Evolutionary conservation across 2,113 vertebrate species (phyloP).

Genomic region (Vulpes ferrilata): DNA sequence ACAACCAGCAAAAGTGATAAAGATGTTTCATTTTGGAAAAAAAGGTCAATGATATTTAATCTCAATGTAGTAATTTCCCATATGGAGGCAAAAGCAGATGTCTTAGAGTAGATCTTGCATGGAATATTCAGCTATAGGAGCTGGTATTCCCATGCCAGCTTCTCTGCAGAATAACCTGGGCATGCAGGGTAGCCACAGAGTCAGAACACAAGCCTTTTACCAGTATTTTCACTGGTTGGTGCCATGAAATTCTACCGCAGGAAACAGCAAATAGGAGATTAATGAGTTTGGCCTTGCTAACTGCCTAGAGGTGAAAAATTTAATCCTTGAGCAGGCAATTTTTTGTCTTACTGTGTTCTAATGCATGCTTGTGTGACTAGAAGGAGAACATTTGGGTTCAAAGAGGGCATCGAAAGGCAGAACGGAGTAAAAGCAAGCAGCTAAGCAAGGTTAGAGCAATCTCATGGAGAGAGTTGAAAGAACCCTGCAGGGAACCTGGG

Average conservation of each 20-base stretch:
- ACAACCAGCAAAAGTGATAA: slow-evolving; percentile 53
- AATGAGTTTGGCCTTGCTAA: slow-evolving; percentile 70
- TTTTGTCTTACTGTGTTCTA: slow-evolving; percentile 66
- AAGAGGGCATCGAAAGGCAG: neutral
- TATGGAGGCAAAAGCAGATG: slow-evolving; percentile 74
- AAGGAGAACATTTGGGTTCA: slow-evolving; percentile 36
- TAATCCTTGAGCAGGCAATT: slow-evolving; percentile 70
- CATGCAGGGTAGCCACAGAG: neutral
- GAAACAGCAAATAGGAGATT: slow-evolving; percentile 70
- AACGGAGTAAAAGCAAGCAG: neutral
- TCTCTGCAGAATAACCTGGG: slow-evolving; percentile 19
- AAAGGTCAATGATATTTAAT: neutral
- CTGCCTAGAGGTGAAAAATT: slow-evolving; percentile 64
- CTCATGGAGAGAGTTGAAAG: neutral
- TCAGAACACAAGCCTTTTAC: neutral
- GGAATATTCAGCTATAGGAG: neutral
- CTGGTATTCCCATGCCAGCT: neutral
- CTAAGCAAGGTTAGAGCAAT: neutral
- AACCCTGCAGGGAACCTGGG: neutral
- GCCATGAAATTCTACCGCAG: slow-evolving; percentile 36
- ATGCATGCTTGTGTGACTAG: neutral
- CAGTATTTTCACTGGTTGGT: slow-evolving; percentile 42
- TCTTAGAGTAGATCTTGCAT: slow-evolving; percentile 79
- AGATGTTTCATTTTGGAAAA: neutral
- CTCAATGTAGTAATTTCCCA: slow-evolving; percentile 81